These are phyloP conservation scores for Thumatha senex DNA, from an alignment of 2,888 invertebrate genomes.

Conservation along the genomic window DNA sequence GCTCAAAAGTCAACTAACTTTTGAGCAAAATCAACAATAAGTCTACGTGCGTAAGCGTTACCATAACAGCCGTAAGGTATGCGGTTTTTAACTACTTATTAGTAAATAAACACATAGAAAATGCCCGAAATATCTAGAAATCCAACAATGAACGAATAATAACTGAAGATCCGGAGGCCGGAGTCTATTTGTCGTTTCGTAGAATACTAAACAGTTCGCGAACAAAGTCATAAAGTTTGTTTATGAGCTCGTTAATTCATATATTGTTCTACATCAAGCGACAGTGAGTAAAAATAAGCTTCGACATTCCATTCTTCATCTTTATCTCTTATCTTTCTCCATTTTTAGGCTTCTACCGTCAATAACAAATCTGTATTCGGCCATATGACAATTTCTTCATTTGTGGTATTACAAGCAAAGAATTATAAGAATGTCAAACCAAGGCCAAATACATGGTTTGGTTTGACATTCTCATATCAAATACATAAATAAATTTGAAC, in stretches of 20 bases:
- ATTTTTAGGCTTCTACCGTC: background rate
- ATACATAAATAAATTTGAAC: too few relatives aligned
- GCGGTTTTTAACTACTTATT: background rate
- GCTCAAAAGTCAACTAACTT: too few relatives aligned
- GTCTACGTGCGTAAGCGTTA: too few relatives aligned
- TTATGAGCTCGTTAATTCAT: conserved; percentile 55
- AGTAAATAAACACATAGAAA: background rate
- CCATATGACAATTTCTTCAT: too few relatives aligned
- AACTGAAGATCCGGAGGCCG: conserved; percentile 31
- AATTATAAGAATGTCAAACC: too few relatives aligned
- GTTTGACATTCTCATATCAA: too few relatives aligned
- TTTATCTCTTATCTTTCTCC: background rate
- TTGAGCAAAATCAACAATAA: too few relatives aligned
- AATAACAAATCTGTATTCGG: too few relatives aligned
- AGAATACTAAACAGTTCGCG: conserved; percentile 56
- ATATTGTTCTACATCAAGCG: conserved; percentile 45
- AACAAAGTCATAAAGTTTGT: conserved; percentile 51
- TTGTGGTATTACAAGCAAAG: too few relatives aligned
- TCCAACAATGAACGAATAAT: conserved; percentile 40
- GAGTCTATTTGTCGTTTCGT: conserved; percentile 50
- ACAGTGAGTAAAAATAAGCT: conserved; percentile 45
- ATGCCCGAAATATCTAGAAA: conserved; percentile 31
- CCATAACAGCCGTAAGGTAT: background rate
- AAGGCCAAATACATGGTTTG: too few relatives aligned
- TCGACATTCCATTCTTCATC: conserved; percentile 32